Conservation (phyloP, 2,888 invertebrate genomes). For the Drosophila paramelanica region DNA sequence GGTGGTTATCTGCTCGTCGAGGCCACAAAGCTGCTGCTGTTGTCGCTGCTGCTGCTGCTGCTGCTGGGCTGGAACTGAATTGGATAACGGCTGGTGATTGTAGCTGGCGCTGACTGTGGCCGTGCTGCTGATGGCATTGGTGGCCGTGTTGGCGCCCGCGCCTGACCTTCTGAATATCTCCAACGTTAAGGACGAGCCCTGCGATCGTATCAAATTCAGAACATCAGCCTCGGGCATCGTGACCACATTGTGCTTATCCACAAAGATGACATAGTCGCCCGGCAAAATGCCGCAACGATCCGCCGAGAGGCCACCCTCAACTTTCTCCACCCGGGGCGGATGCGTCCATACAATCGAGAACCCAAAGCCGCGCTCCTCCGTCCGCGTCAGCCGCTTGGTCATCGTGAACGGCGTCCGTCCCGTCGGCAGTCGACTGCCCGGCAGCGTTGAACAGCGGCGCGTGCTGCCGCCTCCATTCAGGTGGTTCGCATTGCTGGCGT, state of each 20-base stretch:
- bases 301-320: conserved; percentile 92
- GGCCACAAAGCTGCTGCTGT: conserved; percentile 17
- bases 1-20: conserved; percentile 36
- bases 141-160: conserved; percentile 67
- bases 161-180: conserved; percentile 88
- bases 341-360: conserved; percentile 96
- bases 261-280: conserved; percentile 95
- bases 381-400: conserved; percentile 88
- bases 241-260: conserved; percentile 94
- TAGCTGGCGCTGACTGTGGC: conserved; percentile 18
- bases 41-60: conserved; percentile 18
- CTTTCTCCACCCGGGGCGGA: conserved; percentile 93
- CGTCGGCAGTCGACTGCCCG: conserved; percentile 77
- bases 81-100: not conserved
- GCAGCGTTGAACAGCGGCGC: conserved; percentile 58
- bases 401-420: conserved; percentile 94
- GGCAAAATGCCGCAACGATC: conserved; percentile 93
- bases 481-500: conserved; percentile 86
- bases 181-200: conserved; percentile 89
- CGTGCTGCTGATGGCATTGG: conserved; percentile 35
- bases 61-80: conserved; percentile 7
- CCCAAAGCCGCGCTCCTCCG: conserved; percentile 89
- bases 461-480: conserved; percentile 51
- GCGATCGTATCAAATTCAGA: conserved; percentile 88
- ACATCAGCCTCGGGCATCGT: conserved; percentile 91